Evolutionary conservation across 2,888 invertebrate species (phyloP), one percentile per base, ranked within the genome.

Genomic region (Cynaeus angustus): DNA sequence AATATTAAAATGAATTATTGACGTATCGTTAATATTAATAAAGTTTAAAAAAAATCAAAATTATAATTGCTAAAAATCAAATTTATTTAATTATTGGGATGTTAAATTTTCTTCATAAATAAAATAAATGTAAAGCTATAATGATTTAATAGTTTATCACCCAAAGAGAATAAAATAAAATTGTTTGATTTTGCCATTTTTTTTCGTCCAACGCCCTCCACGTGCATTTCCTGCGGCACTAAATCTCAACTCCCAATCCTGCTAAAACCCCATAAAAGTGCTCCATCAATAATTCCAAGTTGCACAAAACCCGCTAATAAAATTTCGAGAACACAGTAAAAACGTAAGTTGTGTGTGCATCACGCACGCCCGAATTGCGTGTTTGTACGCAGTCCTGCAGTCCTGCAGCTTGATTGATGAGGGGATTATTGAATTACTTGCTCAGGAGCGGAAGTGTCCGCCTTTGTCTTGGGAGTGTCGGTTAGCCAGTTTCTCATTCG

Each of bases 401-500:
- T 66, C 41, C 41, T 66, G 66, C 70, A 65, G 53, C 64, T 71
- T 79, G 80, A 80, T 80, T 79, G 79, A 78, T 80, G 80, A 78
- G 77, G 74, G 75, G 78, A 80, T 80, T 79, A 80, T 80, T 78
- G 79, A 80, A 79, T 79, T 79, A 79, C 78, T 72, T 72, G 74
- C 75, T 75, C 74, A 72, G 71, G 75, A 78, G 70, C 78, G 80
- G 81, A 81, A 80, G 81, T 80, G 76, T 78, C 79, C 81, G 81
- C 80, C 81, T 81, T 79, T 80, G 81, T 81, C 80, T 81, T 80
- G 80, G 80, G 80, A 80, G 80, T 80, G 81, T 80, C 81, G 78
- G 74, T 72, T 73, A 75, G 72, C 72, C 73, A 71, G 73, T 70
- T 72, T 78, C 79, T 78, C 78, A 80, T 80, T 79, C 80, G 80